Base-by-base conservation (phyloP, 2,113 vertebrate genomes). In the Ailurus styani region DNA sequence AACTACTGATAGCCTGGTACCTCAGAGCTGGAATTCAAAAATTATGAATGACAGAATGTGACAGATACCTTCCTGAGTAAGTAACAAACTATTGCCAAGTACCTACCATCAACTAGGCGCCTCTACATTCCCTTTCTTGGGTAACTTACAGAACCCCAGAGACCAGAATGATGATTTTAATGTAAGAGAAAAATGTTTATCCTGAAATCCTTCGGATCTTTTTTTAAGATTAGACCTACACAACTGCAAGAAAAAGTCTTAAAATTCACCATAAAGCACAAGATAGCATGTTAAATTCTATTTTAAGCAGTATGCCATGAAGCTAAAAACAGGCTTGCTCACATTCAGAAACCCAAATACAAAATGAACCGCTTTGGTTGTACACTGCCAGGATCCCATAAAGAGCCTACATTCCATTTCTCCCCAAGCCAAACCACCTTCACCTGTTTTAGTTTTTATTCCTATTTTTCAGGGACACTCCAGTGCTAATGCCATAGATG, bases 261-360 rank as follows among this genome's bases (percentile, higher is more conserved):
- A 90, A 87, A 97, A 96, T 96, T 93, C 75, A 90, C 50, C 88
- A 97, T 94, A 93, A 95, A 95, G 93, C 66, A 95, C 68, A 97
- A 98, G 96, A 94, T 84, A 96, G 55, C 72, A 97, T 87, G 78
- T 84, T 96, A 97, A 96, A 64, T 94, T 96, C 96, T 98, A 97
- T 97, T 97, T 97, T 94, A 97, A 97, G 96, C 42, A 93, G 62
- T 70, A 92, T 70, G 68, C 88, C 79, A 95, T 81, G 70, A 95
- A 96, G 84, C 93, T 97, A 97, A 95, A 96, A 97, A 97, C 95
- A 97, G 91, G 57, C 91, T 66, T 93, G 96, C 62, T 97, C 93
- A 93, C 75, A 96, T 94, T 90, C 68, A 94, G 91, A 98, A 97
- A 93, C 83, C 94, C 77, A 97, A 97, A 96, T 50, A 66, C 90